These are phyloP conservation scores for Uropetala carovei DNA, from an alignment of 2,888 invertebrate genomes.

Conservation along the genomic window DNA sequence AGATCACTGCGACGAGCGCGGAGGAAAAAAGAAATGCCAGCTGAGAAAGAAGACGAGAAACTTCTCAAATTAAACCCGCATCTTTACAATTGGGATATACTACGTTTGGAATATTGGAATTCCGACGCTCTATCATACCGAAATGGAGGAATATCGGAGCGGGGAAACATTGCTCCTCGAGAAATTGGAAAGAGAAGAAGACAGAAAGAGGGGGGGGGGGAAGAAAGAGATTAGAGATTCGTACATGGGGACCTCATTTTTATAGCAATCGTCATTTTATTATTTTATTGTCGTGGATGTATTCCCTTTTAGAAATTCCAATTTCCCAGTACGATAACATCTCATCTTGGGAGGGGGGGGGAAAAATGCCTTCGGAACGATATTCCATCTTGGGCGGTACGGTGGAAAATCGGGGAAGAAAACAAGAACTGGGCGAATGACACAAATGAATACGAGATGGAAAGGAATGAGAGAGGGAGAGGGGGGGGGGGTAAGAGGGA, in stretches of 20 bases:
- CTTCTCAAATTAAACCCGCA: conserved; percentile 4
- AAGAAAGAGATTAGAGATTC: not conserved
- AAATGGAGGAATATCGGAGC: conserved; percentile 8
- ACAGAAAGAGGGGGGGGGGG: not conserved
- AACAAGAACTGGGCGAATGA: not conserved
- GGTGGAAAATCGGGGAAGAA: not conserved
- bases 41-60: not conserved
- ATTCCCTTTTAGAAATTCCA: conserved; percentile 31
- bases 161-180: not conserved
- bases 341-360: conserved; percentile 16
- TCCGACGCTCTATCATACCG: conserved; percentile 15
- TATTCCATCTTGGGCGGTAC: not conserved
- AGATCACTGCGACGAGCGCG: not conserved
- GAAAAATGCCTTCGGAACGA: not conserved
- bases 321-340: conserved; percentile 50
- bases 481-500: no score
- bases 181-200: not conserved
- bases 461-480: not conserved
- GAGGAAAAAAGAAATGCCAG: not conserved
- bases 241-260: not conserved
- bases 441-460: conserved; percentile 51
- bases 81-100: conserved; percentile 26
- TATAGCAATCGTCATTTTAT: conserved; percentile 35
- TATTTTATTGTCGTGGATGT: conserved; percentile 42
- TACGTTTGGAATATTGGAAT: conserved; percentile 41